Conservation (phyloP, 2,113 vertebrate genomes). For the Sebastes fasciatus region DNA sequence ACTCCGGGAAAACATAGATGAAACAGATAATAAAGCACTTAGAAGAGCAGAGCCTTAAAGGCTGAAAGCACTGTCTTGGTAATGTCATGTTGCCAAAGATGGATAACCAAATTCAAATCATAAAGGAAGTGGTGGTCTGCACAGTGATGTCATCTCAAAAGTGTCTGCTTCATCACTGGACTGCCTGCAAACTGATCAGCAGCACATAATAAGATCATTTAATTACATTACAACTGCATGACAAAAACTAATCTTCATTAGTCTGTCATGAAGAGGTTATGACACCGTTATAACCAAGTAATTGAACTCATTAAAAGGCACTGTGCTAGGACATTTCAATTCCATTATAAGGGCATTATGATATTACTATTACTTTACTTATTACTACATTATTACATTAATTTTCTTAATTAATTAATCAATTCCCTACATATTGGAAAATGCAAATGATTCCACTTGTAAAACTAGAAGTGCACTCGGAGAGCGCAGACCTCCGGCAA, state of each 20-base stretch:
- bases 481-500: too few species aligned
- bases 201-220: background rate
- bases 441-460: background rate
- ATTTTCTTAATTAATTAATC: background rate
- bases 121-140: constrained; percentile 6
- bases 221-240: constrained; percentile 8
- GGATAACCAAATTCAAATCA: constrained; percentile 8
- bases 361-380: background rate
- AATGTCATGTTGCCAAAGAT: constrained; percentile 5
- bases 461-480: too few species aligned
- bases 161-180: background rate
- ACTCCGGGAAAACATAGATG: constrained; percentile 39
- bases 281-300: background rate
- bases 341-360: background rate
- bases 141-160: constrained; percentile 16
- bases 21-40: constrained; percentile 37
- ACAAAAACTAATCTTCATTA: background rate
- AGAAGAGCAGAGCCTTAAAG: constrained; percentile 14
- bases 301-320: background rate
- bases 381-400: background rate
- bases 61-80: constrained; percentile 2
- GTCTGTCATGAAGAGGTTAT: background rate
- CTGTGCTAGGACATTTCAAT: background rate
- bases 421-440: background rate
- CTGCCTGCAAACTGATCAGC: background rate